A percentile compares a stretch with the other conserved stretches of the same genome.
These are phyloP conservation scores for Melanerpes aurifrons DNA, from an alignment of 2,113 vertebrate genomes.

Conservation along the genomic window DNA sequence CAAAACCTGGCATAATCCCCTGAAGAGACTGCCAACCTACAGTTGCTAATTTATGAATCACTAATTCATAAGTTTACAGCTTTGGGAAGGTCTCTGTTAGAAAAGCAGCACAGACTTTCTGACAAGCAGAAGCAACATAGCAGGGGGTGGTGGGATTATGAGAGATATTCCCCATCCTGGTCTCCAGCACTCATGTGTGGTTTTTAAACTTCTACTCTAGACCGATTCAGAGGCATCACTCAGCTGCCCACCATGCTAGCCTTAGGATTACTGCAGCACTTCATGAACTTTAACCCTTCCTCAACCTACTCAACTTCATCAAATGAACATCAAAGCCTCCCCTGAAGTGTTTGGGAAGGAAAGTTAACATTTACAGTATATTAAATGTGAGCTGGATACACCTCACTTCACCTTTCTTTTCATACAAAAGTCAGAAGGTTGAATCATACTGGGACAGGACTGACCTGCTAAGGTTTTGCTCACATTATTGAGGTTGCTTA, in stretches of 20 bases:
- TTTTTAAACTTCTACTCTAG: not conserved
- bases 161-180: not conserved
- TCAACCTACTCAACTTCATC: constrained; percentile 8
- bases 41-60: constrained; percentile 60
- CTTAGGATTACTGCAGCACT: not conserved
- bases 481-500: not conserved
- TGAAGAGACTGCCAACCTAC: constrained; percentile 15
- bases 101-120: not conserved
- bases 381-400: constrained; percentile 34
- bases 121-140: not conserved
- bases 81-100: constrained; percentile 12
- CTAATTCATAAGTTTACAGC: constrained; percentile 39
- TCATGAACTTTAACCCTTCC: constrained; percentile 26
- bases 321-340: constrained; percentile 52
- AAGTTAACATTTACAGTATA: constrained; percentile 39
- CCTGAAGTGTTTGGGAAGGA: constrained; percentile 23
- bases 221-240: not conserved
- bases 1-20: constrained; percentile 24
- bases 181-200: not conserved
- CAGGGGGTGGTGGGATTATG: not conserved
- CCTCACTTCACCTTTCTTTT: constrained; percentile 42
- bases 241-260: not conserved
- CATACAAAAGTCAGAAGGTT: constrained; percentile 30
- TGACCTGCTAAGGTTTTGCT: constrained; percentile 25
- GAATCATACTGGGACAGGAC: constrained; percentile 17